phyloP scores from a whole-genome alignment of 2,888 invertebrate species.

The Lepidocyrtoides sp. region DNA sequence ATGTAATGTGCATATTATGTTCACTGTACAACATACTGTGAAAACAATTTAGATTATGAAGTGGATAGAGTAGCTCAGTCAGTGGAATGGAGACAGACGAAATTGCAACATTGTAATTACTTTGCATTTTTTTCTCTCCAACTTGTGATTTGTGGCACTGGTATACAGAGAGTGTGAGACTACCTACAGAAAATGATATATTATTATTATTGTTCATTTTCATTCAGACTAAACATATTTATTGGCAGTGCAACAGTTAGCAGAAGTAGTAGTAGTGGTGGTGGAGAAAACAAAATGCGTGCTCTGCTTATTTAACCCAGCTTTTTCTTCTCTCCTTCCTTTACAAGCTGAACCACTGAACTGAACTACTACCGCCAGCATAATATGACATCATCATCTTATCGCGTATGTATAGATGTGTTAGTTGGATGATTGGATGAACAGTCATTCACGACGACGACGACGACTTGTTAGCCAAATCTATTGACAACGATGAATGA shows the following conservation, averaged over 20 bases:
- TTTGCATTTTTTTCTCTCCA: background rate
- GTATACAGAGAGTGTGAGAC: background rate
- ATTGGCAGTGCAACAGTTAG: too few relatives aligned
- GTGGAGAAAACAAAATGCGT: too few relatives aligned
- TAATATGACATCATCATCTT: too few relatives aligned
- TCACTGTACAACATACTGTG: background rate
- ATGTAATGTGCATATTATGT: background rate
- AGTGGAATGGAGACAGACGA: background rate
- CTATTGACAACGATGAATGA: constrained; percentile 50
- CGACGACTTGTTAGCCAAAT: background rate
- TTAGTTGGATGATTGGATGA: too few relatives aligned
- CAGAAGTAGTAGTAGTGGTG: too few relatives aligned
- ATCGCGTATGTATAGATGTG: too few relatives aligned
- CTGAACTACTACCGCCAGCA: too few relatives aligned
- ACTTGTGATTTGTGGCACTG: background rate
- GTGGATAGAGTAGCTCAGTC: background rate
- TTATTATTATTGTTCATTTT: too few relatives aligned
- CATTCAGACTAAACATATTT: too few relatives aligned
- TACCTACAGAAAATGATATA: background rate
- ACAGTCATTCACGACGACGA: background rate
- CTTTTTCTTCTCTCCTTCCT: too few relatives aligned
- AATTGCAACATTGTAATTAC: constrained; percentile 9
- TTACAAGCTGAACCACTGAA: too few relatives aligned
- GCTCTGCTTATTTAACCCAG: too few relatives aligned
- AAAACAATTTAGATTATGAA: constrained; percentile 3